Percentiles rank a stretch among this genome's conserved stretches.
Evolutionary conservation across 2,797 vertebrate species (phyloP).

Genomic region (Malurus leucopterus): DNA sequence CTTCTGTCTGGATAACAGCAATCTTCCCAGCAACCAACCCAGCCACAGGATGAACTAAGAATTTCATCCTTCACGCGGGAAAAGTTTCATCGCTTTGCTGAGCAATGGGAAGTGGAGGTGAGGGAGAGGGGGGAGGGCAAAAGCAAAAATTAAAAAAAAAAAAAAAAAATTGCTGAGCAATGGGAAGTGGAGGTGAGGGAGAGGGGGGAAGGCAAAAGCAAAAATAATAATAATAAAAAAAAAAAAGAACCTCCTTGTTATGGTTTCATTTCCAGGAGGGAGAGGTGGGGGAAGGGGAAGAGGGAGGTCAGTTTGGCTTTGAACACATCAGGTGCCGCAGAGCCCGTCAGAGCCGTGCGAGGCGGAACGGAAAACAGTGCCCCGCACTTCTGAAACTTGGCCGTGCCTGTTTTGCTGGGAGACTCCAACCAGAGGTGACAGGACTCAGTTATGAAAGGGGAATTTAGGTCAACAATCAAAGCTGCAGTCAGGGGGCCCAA

Average conservation of each 20-base stretch:
- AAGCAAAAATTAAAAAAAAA: too few species aligned
- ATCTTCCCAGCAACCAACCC: background rate
- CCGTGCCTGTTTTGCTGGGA: slow-evolving; percentile 38
- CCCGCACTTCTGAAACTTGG: slow-evolving; percentile 54
- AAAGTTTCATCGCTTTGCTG: background rate
- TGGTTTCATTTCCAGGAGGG: background rate
- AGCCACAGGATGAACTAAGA: background rate
- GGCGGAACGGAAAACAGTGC: slow-evolving; percentile 11
- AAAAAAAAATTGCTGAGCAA: background rate
- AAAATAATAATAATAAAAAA: too few species aligned
- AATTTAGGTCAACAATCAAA: slow-evolving; percentile 79
- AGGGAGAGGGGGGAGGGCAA: accelerated
- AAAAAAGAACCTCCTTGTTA: background rate
- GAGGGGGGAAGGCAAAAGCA: too few species aligned
- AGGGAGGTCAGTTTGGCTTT: slow-evolving; percentile 6
- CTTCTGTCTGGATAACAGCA: background rate
- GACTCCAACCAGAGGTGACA: slow-evolving; percentile 68
- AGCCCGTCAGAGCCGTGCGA: background rate
- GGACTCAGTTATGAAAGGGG: slow-evolving; percentile 67
- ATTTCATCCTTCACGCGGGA: background rate
- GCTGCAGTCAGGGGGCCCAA: slow-evolving; percentile 70
- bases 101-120: background rate
- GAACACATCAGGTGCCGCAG: slow-evolving; percentile 14
- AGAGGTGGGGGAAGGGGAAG: background rate
- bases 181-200: background rate